phyloP scores from a whole-genome alignment of 2,113 vertebrate species.

The Daphoenositta chrysoptera region DNA sequence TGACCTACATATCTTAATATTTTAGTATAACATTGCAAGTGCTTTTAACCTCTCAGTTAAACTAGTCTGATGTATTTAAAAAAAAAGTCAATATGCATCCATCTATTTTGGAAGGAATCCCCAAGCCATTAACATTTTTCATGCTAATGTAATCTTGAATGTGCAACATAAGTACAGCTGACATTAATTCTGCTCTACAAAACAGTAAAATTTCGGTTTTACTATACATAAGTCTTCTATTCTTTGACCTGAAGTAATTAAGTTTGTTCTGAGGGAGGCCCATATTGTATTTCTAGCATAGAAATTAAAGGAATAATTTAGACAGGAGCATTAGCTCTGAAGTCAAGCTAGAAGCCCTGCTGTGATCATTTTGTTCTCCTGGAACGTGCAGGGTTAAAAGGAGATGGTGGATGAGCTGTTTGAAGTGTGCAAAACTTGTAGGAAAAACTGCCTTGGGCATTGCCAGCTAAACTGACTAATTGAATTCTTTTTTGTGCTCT shows the following conservation, averaged over 20 bases:
- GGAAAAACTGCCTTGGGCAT: constrained; percentile 28
- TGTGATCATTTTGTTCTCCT: background rate
- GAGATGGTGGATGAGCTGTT: background rate
- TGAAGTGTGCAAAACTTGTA: constrained; percentile 38
- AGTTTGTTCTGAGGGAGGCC: constrained; percentile 23
- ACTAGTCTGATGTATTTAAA: background rate
- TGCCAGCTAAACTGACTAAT: constrained; percentile 25
- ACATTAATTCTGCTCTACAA: constrained; percentile 61
- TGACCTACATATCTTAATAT: constrained; percentile 32
- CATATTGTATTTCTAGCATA: background rate
- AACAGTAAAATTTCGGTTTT: constrained; percentile 28
- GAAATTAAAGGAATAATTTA: constrained; percentile 45
- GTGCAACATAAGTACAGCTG: background rate
- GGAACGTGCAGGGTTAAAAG: constrained; percentile 47
- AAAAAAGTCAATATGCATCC: constrained; percentile 3
- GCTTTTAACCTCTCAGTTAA: constrained; percentile 53
- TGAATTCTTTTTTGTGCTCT: constrained; percentile 7
- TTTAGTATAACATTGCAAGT: background rate
- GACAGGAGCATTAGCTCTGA: background rate
- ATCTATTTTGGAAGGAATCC: constrained; percentile 46
- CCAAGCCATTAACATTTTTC: constrained; percentile 36
- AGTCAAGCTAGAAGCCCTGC: background rate
- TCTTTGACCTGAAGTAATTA: constrained; percentile 62
- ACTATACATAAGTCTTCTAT: background rate
- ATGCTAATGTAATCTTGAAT: constrained; percentile 19